Evolutionary conservation across 1,140 invertebrate genomes (phyloP), one percentile per base, ranked within the genome.

Genomic region (Drosophila virilis): DNA sequence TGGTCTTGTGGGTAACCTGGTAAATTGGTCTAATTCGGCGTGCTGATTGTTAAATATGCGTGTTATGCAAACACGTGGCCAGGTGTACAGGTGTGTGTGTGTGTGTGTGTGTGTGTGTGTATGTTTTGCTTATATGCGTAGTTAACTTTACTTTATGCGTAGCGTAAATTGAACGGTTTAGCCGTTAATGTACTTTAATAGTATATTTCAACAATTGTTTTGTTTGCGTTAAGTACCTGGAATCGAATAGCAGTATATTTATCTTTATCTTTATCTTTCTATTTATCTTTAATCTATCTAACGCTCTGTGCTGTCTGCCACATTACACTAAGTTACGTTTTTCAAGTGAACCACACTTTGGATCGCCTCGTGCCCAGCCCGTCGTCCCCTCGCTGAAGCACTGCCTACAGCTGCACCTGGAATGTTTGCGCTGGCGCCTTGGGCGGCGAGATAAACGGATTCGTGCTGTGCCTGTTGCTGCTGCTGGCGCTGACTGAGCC

Each of bases 361-460:
- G 52, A 64, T 68, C 67, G 43, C 66, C 74, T 61, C 60, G 12
- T 32, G 15, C 9, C 48, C 15, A 40, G 10, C 66, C 33, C 8
- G 15, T 57, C 17, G 17, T 35, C 51, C 51, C 48, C 15, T 15
- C n/a, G 3, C 17, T 28, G 50, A 38, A 33, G 28, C 40, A 43
- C 46, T 33, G 13, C 22, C 57, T 95, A 95, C 80, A 95, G 94
- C 85, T 95, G 94, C 91, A 95, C 94, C 91, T 95, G 94, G 83
- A 95, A 95, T 68, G 94, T 92, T 85, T 94, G 94, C 15, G 94
- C 94, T 48, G 93, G 93, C 92, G 59, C 92, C 90, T 80, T 92
- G 92, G 93, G 61, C 92, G 92, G 70, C 93, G 90, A 93, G 93
- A 94, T 92, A 76, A 94, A 94, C 32, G 93, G 93, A 92, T 94